Base-by-base conservation (phyloP, 2,797 vertebrate species). In the Lepilemur ruficaudatus region DNA sequence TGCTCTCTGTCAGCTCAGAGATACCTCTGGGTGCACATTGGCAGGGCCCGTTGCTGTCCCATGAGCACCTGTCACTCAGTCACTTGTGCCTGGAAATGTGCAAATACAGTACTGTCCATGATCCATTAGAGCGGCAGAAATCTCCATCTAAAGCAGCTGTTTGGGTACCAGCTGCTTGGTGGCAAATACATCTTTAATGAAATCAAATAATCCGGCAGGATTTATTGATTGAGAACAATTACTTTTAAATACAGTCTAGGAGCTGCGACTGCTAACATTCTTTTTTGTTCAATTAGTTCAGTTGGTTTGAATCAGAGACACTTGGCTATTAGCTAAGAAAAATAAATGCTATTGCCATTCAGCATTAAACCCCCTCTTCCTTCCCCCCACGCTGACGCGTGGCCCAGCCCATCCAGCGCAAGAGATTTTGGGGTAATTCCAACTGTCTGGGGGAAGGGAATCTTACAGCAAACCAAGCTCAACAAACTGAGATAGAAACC, bases 231-330 rank as follows among this genome's bases (percentile, higher is more conserved):
- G 98, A 98, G 98, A 98, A 98, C 98, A 98, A 99, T 98, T 98
- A 98, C 98, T 98, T 96, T 99, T 99, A 98, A 99, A 98, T 98
- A 98, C 98, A 98, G 98, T 98, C 97, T 99, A 97, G 98, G 98
- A 98, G 98, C 98, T 95, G 95, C 83, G 91, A 97, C 95, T 98
- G 98, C 98, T 98, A 98, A 98, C 98, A 98, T 97, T 98, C 97
- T 98, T 97, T 98, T 98, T 98, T 94, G 96, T 98, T 98, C 98
- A 99, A 98, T 99, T 98, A 99, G 98, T 98, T 98, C 97, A 98
- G 98, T 99, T 99, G 98, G 98, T 99, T 99, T 99, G 99, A 99
- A 98, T 99, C 98, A 99, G 99, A 98, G 98, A 98, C 94, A 96
- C 93, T 98, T 98, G 97, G 94, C 95, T 98, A 95, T 98, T 98